phyloP scores from a whole-genome alignment of 2,888 invertebrate species.

The Nomada flava region DNA sequence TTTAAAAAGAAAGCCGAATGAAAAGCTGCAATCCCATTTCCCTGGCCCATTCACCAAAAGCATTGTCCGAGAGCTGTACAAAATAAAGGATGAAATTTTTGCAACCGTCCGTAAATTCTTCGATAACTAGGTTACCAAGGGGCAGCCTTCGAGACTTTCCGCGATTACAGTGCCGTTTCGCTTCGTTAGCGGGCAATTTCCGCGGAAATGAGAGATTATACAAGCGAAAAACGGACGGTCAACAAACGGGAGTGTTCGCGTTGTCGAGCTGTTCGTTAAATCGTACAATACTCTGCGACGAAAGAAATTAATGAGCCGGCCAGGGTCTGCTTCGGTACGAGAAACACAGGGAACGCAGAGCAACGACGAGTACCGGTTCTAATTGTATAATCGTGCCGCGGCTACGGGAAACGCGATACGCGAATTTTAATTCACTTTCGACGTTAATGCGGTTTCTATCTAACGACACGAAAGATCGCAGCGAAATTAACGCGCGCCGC shows the following conservation, averaged over 20 bases:
- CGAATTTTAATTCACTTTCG: slow-evolving; percentile 32
- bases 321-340: not conserved
- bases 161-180: slow-evolving; percentile 47
- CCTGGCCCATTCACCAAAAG: not conserved
- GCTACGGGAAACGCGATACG: not conserved
- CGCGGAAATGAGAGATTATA: slow-evolving; percentile 44
- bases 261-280: slow-evolving; percentile 56
- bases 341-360: slow-evolving; percentile 21
- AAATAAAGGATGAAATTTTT: slow-evolving; percentile 17
- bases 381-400: slow-evolving; percentile 46
- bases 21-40: no score
- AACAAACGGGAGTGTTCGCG: slow-evolving; percentile 39
- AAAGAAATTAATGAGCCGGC: slow-evolving; percentile 57
- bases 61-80: not conserved
- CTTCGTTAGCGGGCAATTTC: slow-evolving; percentile 62
- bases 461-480: slow-evolving; percentile 37
- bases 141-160: slow-evolving; percentile 18
- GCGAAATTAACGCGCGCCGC: slow-evolving; percentile 23
- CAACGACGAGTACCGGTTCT: slow-evolving; percentile 21
- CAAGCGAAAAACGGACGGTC: slow-evolving; percentile 49
- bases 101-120: slow-evolving; percentile 26
- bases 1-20: no score
- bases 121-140: slow-evolving; percentile 44
- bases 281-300: slow-evolving; percentile 34
- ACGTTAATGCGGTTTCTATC: slow-evolving; percentile 17